A percentile compares a stretch with the other conserved stretches of the same genome.
Conservation (phyloP, 2,888 invertebrate genomes). For the Pherbina coryleti region DNA sequence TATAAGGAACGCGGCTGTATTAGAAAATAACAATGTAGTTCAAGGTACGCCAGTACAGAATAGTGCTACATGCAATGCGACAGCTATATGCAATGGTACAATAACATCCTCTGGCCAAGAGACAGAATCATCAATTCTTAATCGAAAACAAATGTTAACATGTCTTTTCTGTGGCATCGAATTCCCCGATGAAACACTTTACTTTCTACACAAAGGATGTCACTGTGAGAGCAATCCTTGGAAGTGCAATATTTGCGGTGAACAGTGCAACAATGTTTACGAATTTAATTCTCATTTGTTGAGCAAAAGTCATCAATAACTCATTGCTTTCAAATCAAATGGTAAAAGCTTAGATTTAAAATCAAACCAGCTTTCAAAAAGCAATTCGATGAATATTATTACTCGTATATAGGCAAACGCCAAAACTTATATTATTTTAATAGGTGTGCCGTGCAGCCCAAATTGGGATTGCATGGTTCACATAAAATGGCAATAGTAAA, state of each 20-base stretch:
- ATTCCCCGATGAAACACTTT: conserved; percentile 95
- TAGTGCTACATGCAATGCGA: conserved; percentile 65
- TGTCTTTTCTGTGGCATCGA: conserved; percentile 94
- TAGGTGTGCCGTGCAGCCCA: background rate
- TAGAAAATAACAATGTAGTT: conserved; percentile 68
- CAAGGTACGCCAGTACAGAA: conserved; percentile 49
- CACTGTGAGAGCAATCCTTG: conserved; percentile 97
- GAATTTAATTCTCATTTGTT: conserved; percentile 97
- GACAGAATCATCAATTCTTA: conserved; percentile 70
- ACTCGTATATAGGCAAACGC: conserved; percentile 23
- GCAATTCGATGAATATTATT: background rate
- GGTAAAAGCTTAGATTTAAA: conserved; percentile 25
- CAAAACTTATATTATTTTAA: conserved; percentile 25
- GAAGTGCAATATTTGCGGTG: conserved; percentile 98
- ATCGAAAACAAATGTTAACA: conserved; percentile 74
- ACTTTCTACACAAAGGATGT: conserved; percentile 97
- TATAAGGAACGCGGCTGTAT: conserved; percentile 63
- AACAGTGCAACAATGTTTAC: conserved; percentile 93
- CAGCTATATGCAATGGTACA: conserved; percentile 73
- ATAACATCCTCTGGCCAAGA: conserved; percentile 81
- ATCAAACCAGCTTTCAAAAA: background rate
- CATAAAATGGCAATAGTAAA: conserved; percentile 32
- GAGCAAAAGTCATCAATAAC: conserved; percentile 90
- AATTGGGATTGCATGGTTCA: background rate
- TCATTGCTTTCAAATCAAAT: conserved; percentile 51